Evolutionary conservation across 2,888 invertebrate genomes (phyloP), one percentile per base, ranked within the genome.

Genomic region (Theretra japonica): DNA sequence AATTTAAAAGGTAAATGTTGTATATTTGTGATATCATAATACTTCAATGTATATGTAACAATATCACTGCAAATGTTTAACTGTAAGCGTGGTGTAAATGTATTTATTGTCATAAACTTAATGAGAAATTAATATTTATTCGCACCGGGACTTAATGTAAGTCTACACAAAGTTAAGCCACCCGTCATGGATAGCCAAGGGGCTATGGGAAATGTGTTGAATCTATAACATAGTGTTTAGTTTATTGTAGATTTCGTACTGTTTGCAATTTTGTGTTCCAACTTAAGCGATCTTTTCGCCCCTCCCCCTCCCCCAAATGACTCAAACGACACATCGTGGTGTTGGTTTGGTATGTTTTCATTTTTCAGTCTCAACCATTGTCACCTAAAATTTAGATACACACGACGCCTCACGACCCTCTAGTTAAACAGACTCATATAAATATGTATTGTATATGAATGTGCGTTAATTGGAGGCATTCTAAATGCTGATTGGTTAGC

Each of bases 401-500:
- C 21, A 62, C 33, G 65, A 23, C 53, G 53, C 23, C 41, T 41
- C 65, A 21, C 65, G 48, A 48, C 48, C 41, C 60, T n/a, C 11
- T 60, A 59, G 59, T 25, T 33, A 60, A 23, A 48, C 23, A 11
- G 41, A 65, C 23, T 48, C 23, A 48, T 48, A 65, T 65, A 65
- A 65, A 65, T 23, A 23, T 41, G 48, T 30, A 60, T 30, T 60
- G 30, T 62, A 33, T 62, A 33, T 65, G 65, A 23, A 65, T 48
- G 65, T 65, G 41, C 41, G 65, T 41, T 73, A 65, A 73, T 23
- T 65, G 65, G 65, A 80, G 82, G 82, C 80, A 81, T 80, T 80
- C 81, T 65, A 65, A 81, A 81, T 81, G 80, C 80, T 80, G 73
- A 80, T 79, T 80, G 79, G 65, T 65, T 83, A 84, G 80, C 83